Evolutionary conservation across 1,140 invertebrate species (phyloP).

Genomic region (Stegodyphus dumicola): DNA sequence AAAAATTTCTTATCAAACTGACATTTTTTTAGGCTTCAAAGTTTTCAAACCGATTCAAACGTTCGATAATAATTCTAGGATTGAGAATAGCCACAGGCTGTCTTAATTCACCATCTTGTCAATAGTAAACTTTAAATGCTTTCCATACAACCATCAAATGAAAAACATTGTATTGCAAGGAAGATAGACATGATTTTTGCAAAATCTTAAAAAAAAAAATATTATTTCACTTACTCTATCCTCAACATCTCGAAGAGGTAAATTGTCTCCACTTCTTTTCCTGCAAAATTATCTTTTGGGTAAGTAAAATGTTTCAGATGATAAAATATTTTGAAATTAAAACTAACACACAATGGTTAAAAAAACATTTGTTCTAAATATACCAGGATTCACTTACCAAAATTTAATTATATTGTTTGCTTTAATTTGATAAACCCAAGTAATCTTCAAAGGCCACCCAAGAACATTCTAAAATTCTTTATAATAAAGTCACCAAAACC

Average conservation of each 20-base stretch:
- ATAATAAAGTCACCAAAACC: no score
- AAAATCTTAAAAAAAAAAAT: no score
- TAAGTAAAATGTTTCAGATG: background rate
- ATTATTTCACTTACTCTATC: slow-evolving; percentile 24
- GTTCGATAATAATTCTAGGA: no score
- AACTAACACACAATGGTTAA: background rate
- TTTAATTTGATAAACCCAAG: no score
- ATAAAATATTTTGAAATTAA: background rate
- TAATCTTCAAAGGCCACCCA: no score
- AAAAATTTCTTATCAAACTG: no score
- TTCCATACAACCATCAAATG: background rate
- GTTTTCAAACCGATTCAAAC: no score
- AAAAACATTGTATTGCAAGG: background rate
- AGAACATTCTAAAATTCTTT: no score
- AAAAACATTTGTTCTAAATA: background rate
- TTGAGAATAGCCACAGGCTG: no score
- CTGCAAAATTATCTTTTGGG: slow-evolving; percentile 1
- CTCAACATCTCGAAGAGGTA: slow-evolving; percentile 38
- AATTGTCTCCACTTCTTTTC: slow-evolving; percentile 34
- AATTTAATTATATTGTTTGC: background rate
- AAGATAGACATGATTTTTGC: background rate
- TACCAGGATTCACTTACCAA: background rate
- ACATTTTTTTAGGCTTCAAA: no score
- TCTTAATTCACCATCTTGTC: no score
- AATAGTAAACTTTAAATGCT: no score